Evolutionary conservation across 2,113 vertebrate species (phyloP).

Genomic region (Nycticryphes semicollaris): DNA sequence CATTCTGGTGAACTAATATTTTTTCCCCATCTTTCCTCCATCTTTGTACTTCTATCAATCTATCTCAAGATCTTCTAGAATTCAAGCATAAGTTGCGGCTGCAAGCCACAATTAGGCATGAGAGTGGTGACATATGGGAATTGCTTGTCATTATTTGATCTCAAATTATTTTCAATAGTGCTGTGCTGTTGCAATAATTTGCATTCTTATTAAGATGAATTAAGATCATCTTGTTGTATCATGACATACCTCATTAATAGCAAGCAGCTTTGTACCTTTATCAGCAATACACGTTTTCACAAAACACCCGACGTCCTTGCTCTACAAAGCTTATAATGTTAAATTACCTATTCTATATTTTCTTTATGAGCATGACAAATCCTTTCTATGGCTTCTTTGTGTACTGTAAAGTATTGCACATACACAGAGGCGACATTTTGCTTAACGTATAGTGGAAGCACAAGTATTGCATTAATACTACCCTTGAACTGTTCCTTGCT

Average conservation of each 20-base stretch:
- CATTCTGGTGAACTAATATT: not conserved
- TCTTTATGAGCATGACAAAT: not conserved
- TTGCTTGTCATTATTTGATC: not conserved
- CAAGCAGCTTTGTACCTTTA: not conserved
- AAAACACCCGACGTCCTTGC: not conserved
- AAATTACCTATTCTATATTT: not conserved
- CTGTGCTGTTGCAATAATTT: not conserved
- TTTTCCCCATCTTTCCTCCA: not conserved
- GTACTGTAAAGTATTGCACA: not conserved
- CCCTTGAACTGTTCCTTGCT: not conserved
- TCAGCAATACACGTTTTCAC: not conserved
- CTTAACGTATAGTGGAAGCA: not conserved
- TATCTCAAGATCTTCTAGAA: not conserved
- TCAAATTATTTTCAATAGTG: not conserved
- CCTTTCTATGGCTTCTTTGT: not conserved
- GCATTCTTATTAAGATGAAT: conserved; percentile 43
- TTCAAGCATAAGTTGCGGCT: not conserved
- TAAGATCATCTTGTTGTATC: not conserved
- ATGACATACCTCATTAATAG: not conserved
- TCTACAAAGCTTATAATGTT: not conserved
- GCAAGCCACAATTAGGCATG: not conserved
- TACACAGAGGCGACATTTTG: not conserved
- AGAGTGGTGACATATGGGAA: not conserved
- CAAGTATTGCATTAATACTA: not conserved
- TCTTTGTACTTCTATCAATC: not conserved